Evolutionary conservation across 2,888 invertebrate species (phyloP), one percentile per base, ranked within the genome.

Genomic region (Ischnus inquisitorius): DNA sequence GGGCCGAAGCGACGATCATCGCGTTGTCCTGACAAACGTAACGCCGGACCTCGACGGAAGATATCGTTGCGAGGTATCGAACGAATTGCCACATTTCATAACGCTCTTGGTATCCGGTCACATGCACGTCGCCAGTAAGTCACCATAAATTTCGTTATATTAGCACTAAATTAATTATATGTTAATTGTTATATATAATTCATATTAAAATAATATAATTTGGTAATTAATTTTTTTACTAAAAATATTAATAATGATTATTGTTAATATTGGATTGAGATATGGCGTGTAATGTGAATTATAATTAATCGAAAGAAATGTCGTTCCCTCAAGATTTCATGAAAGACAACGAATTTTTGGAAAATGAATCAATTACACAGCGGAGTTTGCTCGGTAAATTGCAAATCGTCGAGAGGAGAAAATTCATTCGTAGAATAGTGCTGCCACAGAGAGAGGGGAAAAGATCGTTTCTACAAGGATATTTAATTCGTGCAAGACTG

Each of bases 51-150:
- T 96, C 93, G 96, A 96, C 12, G 97, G 97, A 14, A 95, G 95
- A 89, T 97, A 96, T 93, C 95, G 96, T 71, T 97, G 97, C 92
- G 97, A 97, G 91, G 97, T 97, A 14, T 96, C 97, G 0, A 96
- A 96, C 0, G 97, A 97, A 90, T 95, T 95, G 2, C 97, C 97
- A 25, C 95, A 95, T 87, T 97, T 97, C 93, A 96, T 96, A 92
- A 97, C 97, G 0, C 94, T 95, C 89, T 94, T 95, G 90, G 95
- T 95, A 64, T 95, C 95, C 43, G 95, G 96, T 65, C 95, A 96
- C 86, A 95, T 97, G 94, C 96, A 96, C 93, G 96, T 97, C 86
- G 96, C 96, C 87, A 96, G 97, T 97, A 93, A 96, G 96, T 95
- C 34, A 8, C 34, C 34, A 34, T 34, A n/a, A n/a, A n/a, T n/a